These are phyloP conservation scores for Netelia inedita DNA, from an alignment of 2,888 invertebrate genomes.

Conservation along the genomic window DNA sequence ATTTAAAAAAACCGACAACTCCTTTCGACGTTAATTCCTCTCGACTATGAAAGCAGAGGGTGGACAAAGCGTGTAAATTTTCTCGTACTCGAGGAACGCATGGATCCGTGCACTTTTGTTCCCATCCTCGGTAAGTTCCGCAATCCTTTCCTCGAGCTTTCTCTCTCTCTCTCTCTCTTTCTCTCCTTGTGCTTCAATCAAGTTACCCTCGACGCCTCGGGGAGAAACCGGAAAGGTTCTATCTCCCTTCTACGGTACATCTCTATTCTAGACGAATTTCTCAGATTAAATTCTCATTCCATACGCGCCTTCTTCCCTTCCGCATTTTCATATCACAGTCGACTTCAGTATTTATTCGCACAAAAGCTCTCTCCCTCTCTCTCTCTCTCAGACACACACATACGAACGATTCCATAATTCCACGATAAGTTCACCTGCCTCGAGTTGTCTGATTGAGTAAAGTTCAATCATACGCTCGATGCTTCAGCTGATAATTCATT, in stretches of 20 bases:
- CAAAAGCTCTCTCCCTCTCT: slow-evolving; percentile 1
- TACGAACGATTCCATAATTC: slow-evolving; percentile 28
- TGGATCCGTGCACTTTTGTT: neutral
- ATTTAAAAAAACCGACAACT: neutral
- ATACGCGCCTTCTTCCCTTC: slow-evolving; percentile 19
- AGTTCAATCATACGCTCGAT: slow-evolving; percentile 26
- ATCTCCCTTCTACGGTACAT: neutral
- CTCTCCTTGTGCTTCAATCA: slow-evolving; percentile 51
- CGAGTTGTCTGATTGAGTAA: slow-evolving; percentile 31
- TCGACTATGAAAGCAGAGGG: neutral
- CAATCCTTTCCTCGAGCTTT: slow-evolving; percentile 17
- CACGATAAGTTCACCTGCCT: neutral
- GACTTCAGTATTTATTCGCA: slow-evolving; percentile 20
- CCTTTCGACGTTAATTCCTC: neutral
- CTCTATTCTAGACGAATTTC: slow-evolving; percentile 37
- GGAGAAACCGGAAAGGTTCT: slow-evolving; percentile 30
- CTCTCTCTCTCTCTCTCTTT: slow-evolving; percentile 3
- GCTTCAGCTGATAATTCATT: slow-evolving; percentile 44
- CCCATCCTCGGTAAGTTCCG: neutral
- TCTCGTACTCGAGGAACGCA: slow-evolving; percentile 32
- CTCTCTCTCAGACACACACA: neutral
- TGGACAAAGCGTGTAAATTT: neutral
- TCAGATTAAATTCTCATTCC: slow-evolving; percentile 46
- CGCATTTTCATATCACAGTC: slow-evolving; percentile 27
- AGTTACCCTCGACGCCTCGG: slow-evolving; percentile 51